A percentile compares a stretch with the other conserved stretches of the same genome.
phyloP scores from a whole-genome alignment of 2,888 invertebrate genomes.

The Leptogaster cylindrica region DNA sequence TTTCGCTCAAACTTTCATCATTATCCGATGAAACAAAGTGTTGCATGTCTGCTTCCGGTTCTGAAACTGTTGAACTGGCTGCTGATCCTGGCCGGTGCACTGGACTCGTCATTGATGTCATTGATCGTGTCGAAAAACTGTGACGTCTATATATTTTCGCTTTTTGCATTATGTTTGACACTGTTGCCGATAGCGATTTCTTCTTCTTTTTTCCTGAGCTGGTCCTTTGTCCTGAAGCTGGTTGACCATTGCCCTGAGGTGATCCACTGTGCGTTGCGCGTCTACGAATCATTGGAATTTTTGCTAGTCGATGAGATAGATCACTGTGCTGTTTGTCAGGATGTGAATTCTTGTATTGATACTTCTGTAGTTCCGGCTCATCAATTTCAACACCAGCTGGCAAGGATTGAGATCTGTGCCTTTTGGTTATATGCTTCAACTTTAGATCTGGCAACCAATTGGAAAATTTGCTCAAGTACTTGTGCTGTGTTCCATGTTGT shows the following conservation, averaged over 20 bases:
- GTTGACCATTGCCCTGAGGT: no score
- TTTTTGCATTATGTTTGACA: slow-evolving; percentile 85
- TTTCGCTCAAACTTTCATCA: slow-evolving; percentile 53
- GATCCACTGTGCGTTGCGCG: slow-evolving; percentile 49
- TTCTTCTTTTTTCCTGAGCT: slow-evolving; percentile 70
- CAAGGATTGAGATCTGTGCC: slow-evolving; percentile 81
- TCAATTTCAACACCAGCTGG: slow-evolving; percentile 73
- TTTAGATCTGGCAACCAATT: slow-evolving; percentile 81
- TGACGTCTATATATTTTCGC: slow-evolving; percentile 69
- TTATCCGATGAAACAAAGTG: slow-evolving; percentile 57
- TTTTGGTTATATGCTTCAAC: slow-evolving; percentile 67
- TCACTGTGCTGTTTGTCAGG: slow-evolving; percentile 43
- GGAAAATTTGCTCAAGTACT: slow-evolving; percentile 65
- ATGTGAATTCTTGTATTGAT: slow-evolving; percentile 48
- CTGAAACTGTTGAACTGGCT: slow-evolving; percentile 73
- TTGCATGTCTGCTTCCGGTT: slow-evolving; percentile 72
- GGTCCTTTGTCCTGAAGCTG: slow-evolving; percentile 13
- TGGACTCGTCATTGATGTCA: slow-evolving; percentile 42
- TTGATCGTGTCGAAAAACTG: slow-evolving; percentile 52
- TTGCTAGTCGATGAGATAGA: slow-evolving; percentile 53
- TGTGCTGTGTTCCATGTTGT: slow-evolving; percentile 54
- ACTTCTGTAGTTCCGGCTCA: slow-evolving; percentile 53
- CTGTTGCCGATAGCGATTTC: slow-evolving; percentile 80
- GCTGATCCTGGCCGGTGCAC: slow-evolving; percentile 60
- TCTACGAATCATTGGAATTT: slow-evolving; percentile 54